Conservation (phyloP, 2,888 invertebrate species). For the Rhimphoctona megacephalus region DNA sequence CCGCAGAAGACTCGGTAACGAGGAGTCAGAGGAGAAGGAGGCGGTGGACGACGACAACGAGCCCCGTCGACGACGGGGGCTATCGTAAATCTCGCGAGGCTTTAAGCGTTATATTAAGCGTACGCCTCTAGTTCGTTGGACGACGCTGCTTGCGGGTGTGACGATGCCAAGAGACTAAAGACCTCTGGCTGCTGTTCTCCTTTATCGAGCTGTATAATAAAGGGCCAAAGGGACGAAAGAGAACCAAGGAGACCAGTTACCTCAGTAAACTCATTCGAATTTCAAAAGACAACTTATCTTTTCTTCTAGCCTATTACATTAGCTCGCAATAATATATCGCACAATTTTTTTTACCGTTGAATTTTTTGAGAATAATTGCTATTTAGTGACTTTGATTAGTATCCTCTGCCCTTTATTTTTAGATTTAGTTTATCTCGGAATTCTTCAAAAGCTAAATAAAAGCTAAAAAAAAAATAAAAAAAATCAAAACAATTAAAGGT, state of each 20-base stretch:
- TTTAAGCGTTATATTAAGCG: conserved; percentile 66
- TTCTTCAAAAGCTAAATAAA: too few species aligned
- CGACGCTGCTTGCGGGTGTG: conserved; percentile 26
- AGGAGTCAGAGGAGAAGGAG: background rate
- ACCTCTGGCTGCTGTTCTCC: conserved; percentile 25
- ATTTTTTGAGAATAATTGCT: too few species aligned
- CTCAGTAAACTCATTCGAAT: conserved; percentile 43
- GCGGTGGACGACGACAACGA: conserved; percentile 37
- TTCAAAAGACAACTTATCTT: background rate
- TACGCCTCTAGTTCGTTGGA: conserved; percentile 43
- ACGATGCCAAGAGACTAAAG: conserved; percentile 52
- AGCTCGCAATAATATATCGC: too few species aligned
- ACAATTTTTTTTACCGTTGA: too few species aligned
- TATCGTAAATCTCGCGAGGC: conserved; percentile 65
- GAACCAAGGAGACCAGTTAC: conserved; percentile 28
- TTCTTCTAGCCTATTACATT: too few species aligned
- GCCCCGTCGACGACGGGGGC: conserved; percentile 26
- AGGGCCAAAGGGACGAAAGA: conserved; percentile 31
- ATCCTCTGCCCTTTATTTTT: too few species aligned
- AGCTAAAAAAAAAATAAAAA: too few species aligned
- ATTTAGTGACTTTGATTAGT: too few species aligned
- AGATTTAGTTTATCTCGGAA: too few species aligned
- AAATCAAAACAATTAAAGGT: too few species aligned
- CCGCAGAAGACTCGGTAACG: conserved; percentile 52
- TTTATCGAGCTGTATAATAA: conserved; percentile 49